These are phyloP conservation scores for Synanceia verrucosa DNA, from an alignment of 2,797 vertebrate species.

Conservation along the genomic window DNA sequence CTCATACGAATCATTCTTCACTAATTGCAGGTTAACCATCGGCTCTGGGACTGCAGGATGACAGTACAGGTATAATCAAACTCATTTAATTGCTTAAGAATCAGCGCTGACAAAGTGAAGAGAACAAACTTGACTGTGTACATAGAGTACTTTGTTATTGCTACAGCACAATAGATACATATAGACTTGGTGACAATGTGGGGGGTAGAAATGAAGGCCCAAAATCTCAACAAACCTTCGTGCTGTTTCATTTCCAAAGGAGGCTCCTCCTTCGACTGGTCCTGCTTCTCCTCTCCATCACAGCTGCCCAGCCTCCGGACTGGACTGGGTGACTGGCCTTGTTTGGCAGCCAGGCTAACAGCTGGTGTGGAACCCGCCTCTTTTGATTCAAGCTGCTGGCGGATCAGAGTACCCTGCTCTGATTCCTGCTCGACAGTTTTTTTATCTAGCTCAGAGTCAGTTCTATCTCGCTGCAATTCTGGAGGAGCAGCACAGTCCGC, in stretches of 20 bases:
- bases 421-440: conserved; percentile 33
- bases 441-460: conserved; percentile 37
- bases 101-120: not conserved
- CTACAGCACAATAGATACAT: not conserved
- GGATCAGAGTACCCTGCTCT: conserved; percentile 23
- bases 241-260: conserved; percentile 77
- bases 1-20: conserved; percentile 97
- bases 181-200: not conserved
- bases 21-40: conserved; percentile 89
- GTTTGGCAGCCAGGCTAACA: conserved; percentile 7
- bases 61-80: not conserved
- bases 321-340: not conserved
- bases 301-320: conserved; percentile 21
- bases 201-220: not conserved
- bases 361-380: conserved; percentile 5
- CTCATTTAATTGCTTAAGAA: not conserved
- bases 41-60: conserved; percentile 86
- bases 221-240: conserved; percentile 81
- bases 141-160: not conserved
- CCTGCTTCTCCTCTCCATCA: conserved; percentile 83
- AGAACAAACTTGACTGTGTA: not conserved
- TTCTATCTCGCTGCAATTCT: conserved; percentile 31
- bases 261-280: conserved; percentile 86
- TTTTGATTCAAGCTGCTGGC: conserved; percentile 28
- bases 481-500: conserved; percentile 1